Evolutionary conservation across 92 coral and sea anemone genomes (phyloP).

Genomic region (Zoanthus sansibaricus): DNA sequence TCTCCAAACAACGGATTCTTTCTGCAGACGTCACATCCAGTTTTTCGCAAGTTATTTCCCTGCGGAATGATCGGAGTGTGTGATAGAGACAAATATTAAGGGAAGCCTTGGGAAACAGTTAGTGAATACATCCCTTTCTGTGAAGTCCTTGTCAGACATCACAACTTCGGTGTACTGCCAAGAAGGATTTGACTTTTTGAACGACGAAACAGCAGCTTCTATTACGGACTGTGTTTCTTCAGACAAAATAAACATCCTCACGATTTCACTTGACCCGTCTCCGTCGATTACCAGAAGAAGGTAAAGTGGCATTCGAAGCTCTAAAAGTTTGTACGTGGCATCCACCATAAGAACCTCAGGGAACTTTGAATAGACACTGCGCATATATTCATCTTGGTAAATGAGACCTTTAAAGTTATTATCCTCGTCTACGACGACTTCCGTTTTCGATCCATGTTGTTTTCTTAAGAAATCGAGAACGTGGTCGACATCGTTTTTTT

Average conservation of each 20-base stretch:
- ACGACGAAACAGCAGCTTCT: conserved; percentile 40
- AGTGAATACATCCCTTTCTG: conserved; percentile 68
- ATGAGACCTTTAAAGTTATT: conserved; percentile 71
- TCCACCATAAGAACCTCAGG: conserved; percentile 64
- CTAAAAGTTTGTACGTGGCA: conserved; percentile 64
- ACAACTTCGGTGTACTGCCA: conserved; percentile 55
- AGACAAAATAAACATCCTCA: conserved; percentile 68
- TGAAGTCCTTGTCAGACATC: conserved; percentile 70
- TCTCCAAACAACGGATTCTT: conserved; percentile 61
- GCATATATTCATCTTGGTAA: conserved; percentile 62
- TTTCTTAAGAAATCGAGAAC: conserved; percentile 41
- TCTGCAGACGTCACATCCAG: conserved; percentile 60
- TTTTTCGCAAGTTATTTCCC: conserved; percentile 61
- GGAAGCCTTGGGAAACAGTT: conserved; percentile 65
- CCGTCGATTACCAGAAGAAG: conserved; percentile 66
- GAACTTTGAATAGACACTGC: conserved; percentile 49
- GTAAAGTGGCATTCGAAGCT: conserved; percentile 60
- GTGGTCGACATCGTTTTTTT: conserved; percentile 52
- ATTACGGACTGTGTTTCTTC: conserved; percentile 70
- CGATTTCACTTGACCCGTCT: conserved; percentile 68
- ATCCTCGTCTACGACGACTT: conserved; percentile 64
- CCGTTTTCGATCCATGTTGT: conserved; percentile 55
- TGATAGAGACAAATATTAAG: conserved; percentile 70
- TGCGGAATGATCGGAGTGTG: conserved; percentile 52
- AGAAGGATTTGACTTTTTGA: conserved; percentile 44